These are phyloP conservation scores for Synergus japonicus DNA, from an alignment of 2,888 invertebrate genomes.

Conservation along the genomic window DNA sequence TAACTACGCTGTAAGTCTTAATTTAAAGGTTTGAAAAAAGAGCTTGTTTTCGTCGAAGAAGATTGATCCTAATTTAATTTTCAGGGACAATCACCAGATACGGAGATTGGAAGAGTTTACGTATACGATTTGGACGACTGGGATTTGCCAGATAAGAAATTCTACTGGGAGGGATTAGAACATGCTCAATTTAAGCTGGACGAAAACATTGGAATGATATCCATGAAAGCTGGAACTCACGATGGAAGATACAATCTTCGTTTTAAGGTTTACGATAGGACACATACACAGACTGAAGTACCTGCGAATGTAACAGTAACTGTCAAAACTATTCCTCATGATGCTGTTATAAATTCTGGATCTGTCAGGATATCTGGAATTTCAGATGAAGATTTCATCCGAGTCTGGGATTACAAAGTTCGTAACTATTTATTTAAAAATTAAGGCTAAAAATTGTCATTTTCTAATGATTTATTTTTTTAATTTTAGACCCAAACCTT, in stretches of 20 bases:
- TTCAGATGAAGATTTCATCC: slow-evolving; percentile 96
- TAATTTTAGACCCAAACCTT: slow-evolving; percentile 84
- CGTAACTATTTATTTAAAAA: slow-evolving; percentile 11
- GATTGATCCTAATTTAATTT: slow-evolving; percentile 39
- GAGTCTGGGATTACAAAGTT: slow-evolving; percentile 93
- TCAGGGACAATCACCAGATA: slow-evolving; percentile 92
- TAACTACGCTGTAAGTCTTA: slow-evolving; percentile 85
- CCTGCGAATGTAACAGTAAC: slow-evolving; percentile 97
- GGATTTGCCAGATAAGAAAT: slow-evolving; percentile 98
- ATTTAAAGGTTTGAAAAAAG: background rate
- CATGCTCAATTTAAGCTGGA: slow-evolving; percentile 93
- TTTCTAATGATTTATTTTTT: background rate
- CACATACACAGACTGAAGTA: slow-evolving; percentile 96
- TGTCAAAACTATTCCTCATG: slow-evolving; percentile 96
- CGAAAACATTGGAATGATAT: slow-evolving; percentile 95
- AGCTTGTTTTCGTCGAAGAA: background rate
- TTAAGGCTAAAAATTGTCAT: background rate
- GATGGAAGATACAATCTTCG: slow-evolving; percentile 90
- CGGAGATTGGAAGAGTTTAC: slow-evolving; percentile 96
- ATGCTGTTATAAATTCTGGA: slow-evolving; percentile 96
- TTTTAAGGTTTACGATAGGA: slow-evolving; percentile 94
- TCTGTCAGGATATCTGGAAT: slow-evolving; percentile 95
- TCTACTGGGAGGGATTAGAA: slow-evolving; percentile 93
- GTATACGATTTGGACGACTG: slow-evolving; percentile 99
- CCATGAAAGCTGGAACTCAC: slow-evolving; percentile 94